These are phyloP conservation scores for Callochromis pleurospilus DNA, from an alignment of 2,113 vertebrate species.

Conservation along the genomic window DNA sequence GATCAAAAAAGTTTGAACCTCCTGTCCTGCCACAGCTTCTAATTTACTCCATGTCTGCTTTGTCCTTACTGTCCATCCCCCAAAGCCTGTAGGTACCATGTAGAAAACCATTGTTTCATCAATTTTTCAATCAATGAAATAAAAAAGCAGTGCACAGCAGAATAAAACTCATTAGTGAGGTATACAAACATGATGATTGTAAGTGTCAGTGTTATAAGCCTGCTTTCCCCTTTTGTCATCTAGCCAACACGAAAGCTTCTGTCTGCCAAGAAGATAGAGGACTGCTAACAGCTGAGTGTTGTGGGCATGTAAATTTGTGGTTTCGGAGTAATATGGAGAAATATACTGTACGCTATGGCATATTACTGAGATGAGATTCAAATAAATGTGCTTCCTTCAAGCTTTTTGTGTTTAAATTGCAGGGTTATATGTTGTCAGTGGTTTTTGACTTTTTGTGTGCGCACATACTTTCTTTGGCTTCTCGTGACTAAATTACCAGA, in stretches of 20 bases:
- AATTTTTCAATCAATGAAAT: background rate
- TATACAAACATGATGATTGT: background rate
- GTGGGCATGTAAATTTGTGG: background rate
- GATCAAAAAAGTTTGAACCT: fast-evolving
- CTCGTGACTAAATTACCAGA: background rate
- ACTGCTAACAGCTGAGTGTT: background rate
- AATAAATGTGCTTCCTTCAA: background rate
- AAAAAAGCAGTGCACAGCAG: background rate
- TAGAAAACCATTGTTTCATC: background rate
- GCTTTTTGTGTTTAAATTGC: background rate
- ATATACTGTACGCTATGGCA: background rate
- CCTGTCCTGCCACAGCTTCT: background rate
- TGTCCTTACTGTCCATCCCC: background rate
- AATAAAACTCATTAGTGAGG: background rate
- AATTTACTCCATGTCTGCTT: background rate
- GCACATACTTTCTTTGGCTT: background rate
- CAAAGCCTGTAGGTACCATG: background rate
- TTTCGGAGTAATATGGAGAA: background rate
- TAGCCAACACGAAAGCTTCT: fast-evolving
- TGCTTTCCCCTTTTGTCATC: background rate
- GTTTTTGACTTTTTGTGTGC: background rate
- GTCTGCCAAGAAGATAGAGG: background rate
- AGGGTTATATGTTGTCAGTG: fast-evolving
- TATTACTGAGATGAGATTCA: background rate
- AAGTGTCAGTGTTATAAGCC: background rate